Evolutionary conservation across 2,797 vertebrate species (phyloP).

Genomic region (Trachops cirrhosus): DNA sequence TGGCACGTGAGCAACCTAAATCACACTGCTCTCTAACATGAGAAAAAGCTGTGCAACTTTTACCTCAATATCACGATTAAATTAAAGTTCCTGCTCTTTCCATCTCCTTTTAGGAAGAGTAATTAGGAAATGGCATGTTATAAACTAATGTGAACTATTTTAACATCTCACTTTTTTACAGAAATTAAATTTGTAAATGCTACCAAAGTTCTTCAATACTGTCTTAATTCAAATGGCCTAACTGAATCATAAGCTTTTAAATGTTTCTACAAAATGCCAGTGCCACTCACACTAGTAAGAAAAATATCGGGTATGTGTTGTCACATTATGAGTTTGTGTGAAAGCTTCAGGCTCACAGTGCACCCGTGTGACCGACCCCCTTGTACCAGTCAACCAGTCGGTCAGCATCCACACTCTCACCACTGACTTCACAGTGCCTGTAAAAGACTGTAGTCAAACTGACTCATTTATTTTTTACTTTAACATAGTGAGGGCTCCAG

Average conservation of each 20-base stretch:
- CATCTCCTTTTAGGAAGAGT: not conserved
- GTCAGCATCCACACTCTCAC: not conserved
- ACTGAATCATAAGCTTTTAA: not conserved
- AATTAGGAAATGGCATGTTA: not conserved
- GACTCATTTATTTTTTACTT: not conserved
- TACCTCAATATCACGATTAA: not conserved
- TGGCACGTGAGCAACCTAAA: not conserved
- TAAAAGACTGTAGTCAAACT: not conserved
- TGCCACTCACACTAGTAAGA: not conserved
- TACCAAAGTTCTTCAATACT: not conserved
- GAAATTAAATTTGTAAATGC: conserved; percentile 2
- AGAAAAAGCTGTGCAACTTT: not conserved
- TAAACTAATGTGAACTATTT: not conserved
- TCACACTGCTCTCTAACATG: not conserved
- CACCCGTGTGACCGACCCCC: not conserved
- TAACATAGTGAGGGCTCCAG: not conserved
- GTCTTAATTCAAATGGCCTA: not conserved
- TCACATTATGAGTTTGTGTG: not conserved
- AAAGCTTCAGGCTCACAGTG: not conserved
- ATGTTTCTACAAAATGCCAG: not conserved
- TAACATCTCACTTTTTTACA: not conserved
- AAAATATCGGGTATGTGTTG: not conserved
- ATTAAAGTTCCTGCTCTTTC: not conserved
- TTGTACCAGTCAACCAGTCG: no score
- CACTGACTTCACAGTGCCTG: not conserved